A percentile compares a stretch with the other conserved stretches of the same genome.
These are phyloP conservation scores for Nomada ferruginata DNA, from an alignment of 2,888 invertebrate genomes.

Conservation along the genomic window DNA sequence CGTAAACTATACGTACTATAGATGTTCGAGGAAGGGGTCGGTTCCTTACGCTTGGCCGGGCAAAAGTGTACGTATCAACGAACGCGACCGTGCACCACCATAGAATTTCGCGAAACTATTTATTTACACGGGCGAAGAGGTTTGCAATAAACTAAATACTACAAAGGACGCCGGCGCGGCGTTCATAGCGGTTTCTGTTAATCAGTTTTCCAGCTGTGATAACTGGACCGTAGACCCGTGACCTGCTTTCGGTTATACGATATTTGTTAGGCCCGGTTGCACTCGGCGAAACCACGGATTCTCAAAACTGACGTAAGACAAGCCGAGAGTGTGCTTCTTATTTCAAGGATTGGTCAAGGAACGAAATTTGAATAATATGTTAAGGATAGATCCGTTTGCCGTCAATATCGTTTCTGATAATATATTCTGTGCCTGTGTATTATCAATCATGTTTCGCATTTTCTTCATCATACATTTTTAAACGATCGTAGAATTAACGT, in stretches of 20 bases:
- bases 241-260: constrained; percentile 16
- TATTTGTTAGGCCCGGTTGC: constrained; percentile 20
- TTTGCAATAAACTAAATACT: constrained; percentile 32
- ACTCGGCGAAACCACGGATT: neutral
- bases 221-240: constrained; percentile 38
- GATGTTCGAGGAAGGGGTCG: no score
- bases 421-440: no score
- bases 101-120: constrained; percentile 23
- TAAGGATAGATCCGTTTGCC: neutral
- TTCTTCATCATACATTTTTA: no score
- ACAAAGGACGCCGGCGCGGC: neutral
- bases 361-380: neutral
- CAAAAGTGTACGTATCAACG: neutral
- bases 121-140: constrained; percentile 12
- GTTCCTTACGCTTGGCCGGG: neutral
- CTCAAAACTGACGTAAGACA: constrained; percentile 3
- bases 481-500: no score
- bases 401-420: no score
- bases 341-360: neutral
- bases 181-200: constrained; percentile 38
- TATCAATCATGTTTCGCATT: no score
- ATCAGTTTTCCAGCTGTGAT: constrained; percentile 40
- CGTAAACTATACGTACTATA: constrained; percentile 6
- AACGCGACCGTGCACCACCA: neutral
- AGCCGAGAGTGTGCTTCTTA: neutral